A percentile compares a stretch with the other conserved stretches of the same genome.
These are phyloP conservation scores for Diplodus sargus DNA, from an alignment of 2,797 vertebrate genomes.

Conservation along the genomic window DNA sequence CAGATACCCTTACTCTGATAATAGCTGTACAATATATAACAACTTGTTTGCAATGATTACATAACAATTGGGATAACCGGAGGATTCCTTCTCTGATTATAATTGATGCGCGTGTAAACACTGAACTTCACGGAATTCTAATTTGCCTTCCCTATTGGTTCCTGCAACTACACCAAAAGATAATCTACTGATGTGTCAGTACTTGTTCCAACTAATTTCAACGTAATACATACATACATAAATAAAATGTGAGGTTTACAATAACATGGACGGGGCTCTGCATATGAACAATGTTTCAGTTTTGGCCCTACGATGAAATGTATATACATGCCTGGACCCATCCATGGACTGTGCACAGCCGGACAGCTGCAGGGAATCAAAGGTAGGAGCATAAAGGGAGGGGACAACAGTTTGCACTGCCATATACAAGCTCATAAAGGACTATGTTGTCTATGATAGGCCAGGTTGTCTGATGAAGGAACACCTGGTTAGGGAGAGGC, in stretches of 20 bases:
- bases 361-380: conserved; percentile 87
- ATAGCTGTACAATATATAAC: conserved; percentile 10
- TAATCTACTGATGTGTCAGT: neutral
- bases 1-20: neutral
- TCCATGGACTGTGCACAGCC: conserved; percentile 72
- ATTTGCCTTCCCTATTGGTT: neutral
- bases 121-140: neutral
- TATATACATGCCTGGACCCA: conserved; percentile 80
- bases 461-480: conserved; percentile 70
- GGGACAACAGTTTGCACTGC: conserved; percentile 43
- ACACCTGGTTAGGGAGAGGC: conserved; percentile 85
- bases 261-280: neutral
- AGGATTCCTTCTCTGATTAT: conserved; percentile 1
- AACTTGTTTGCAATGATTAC: conserved; percentile 3
- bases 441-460: conserved; percentile 68
- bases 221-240: neutral
- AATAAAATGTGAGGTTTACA: neutral
- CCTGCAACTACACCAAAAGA: neutral
- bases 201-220: neutral
- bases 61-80: conserved; percentile 6
- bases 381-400: conserved; percentile 66
- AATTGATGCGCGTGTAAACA: conserved; percentile 8
- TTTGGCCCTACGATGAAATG: conserved; percentile 75
- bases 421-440: conserved; percentile 73
- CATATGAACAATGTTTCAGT: conserved; percentile 74